Percentiles rank a stretch among this genome's conserved stretches.
Evolutionary conservation across 2,113 vertebrate genomes (phyloP).

Genomic region (Gallinago jamesoni): DNA sequence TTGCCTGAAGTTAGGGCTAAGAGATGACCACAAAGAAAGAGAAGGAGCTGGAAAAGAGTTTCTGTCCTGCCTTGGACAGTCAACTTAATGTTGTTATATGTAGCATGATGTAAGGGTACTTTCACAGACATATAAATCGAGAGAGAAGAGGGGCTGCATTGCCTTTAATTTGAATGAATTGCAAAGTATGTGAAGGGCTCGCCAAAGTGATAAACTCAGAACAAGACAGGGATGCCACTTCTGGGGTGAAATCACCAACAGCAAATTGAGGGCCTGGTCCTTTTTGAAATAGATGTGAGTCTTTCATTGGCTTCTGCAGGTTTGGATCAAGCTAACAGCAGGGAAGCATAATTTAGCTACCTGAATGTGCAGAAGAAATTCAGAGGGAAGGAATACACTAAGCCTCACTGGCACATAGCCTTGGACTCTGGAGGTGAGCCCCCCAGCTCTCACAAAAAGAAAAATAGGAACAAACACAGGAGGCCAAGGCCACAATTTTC

Average conservation of each 20-base stretch:
- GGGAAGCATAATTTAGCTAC: neutral
- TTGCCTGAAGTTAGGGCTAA: neutral
- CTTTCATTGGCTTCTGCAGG: neutral
- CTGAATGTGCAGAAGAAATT: neutral
- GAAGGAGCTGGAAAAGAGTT: neutral
- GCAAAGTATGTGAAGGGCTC: fast-evolving
- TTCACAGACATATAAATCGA: neutral
- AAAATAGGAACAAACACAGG: neutral
- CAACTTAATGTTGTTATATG: fast-evolving
- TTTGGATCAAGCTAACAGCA: neutral
- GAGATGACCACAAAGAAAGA: neutral
- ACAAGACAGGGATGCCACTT: neutral
- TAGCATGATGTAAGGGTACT: neutral
- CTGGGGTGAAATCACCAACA: neutral
- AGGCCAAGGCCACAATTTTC: neutral
- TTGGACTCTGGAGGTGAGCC: neutral
- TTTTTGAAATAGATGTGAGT: neutral
- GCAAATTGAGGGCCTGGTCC: neutral
- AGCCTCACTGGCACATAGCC: neutral
- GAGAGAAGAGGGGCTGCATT: neutral
- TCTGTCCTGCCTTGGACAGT: neutral
- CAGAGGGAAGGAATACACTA: neutral
- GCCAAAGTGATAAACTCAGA: neutral
- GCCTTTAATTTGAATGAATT: neutral
- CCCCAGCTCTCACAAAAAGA: neutral